phyloP scores from a whole-genome alignment of 2,888 invertebrate genomes.

The Pyrrhia umbra region DNA sequence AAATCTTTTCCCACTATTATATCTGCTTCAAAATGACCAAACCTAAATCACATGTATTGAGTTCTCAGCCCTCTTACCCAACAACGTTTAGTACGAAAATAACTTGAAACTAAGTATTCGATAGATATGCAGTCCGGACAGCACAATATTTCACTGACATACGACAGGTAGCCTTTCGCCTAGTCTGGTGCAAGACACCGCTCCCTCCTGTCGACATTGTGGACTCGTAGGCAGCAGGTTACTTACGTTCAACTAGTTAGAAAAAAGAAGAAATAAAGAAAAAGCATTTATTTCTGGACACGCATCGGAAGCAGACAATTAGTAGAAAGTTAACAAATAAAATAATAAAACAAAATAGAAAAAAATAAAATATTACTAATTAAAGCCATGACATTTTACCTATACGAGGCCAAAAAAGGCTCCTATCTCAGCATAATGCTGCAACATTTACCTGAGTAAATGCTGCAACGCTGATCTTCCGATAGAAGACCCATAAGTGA shows the following conservation, averaged over 20 bases:
- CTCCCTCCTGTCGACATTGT: conserved; percentile 41
- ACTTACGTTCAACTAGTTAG: neutral
- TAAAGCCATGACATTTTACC: too few species aligned
- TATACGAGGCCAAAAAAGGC: too few species aligned
- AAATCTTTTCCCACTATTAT: neutral
- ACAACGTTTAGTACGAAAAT: conserved; percentile 5
- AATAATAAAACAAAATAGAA: too few species aligned
- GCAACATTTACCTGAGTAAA: too few species aligned
- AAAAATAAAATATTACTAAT: too few species aligned
- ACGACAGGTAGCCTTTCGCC: conserved; percentile 42
- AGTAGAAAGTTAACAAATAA: too few species aligned
- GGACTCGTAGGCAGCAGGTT: conserved; percentile 6
- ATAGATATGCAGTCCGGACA: conserved; percentile 9
- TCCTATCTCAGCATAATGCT: too few species aligned
- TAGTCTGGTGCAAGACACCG: conserved; percentile 18
- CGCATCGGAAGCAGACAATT: neutral
- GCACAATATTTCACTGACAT: conserved; percentile 32
- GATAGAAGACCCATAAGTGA: too few species aligned
- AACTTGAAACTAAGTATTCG: conserved; percentile 7
- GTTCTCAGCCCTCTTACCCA: conserved; percentile 11
- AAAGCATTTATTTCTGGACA: too few species aligned
- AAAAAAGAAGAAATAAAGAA: neutral
- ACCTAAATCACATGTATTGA: neutral
- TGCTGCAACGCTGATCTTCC: too few species aligned
- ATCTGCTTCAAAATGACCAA: neutral